Evolutionary conservation across 1,140 invertebrate species (phyloP), one percentile per base, ranked within the genome.

Genomic region (Sarcophaga bullata): DNA sequence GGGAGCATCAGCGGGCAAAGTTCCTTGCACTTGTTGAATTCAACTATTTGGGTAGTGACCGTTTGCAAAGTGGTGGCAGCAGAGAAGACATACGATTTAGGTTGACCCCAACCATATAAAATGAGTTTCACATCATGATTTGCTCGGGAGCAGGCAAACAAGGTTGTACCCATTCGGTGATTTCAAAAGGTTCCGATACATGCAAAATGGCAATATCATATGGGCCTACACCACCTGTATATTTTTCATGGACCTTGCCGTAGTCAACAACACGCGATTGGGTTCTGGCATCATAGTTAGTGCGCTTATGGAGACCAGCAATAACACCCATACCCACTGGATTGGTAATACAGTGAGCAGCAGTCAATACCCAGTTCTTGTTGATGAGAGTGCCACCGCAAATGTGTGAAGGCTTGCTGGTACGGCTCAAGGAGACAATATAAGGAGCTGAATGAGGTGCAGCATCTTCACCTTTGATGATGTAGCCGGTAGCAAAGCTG

Each of bases 171-270:
- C 86, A 86, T 37, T 92, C 85, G 84, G 91, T 92, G 75, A 92
- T 92, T 3, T 84, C 85, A 37, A 95, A 85, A 2, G 92, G 91
- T 19, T 87, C 90, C 10, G 88, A 89, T 13, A 94, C 86, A 82
- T 73, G 91, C 17, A 95, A 85, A 0, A 95, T 76, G 52, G 93
- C 94, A 76, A 95, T 93, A 84, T 95, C 95, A 82, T 93, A 91
- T 73, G 91, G 91, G n/a, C 90, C 91, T 10, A 92, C 92, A 9
- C 91, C 91, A 19, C 92, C 91, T 17, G 68, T n/a, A 84, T 92
- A 94, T 3, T 86, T 80, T 19, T 91, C 87, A 84, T 94, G 93
- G 0, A 92, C 84, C 54, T 90, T 87, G 37, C 84, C 86, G 7
- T 90, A 85, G 0, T 84, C 84, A 4, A 93, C 90, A 9, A 68